phyloP scores from a whole-genome alignment of 1,140 invertebrate species.

The Cardiocondyla obscurior region DNA sequence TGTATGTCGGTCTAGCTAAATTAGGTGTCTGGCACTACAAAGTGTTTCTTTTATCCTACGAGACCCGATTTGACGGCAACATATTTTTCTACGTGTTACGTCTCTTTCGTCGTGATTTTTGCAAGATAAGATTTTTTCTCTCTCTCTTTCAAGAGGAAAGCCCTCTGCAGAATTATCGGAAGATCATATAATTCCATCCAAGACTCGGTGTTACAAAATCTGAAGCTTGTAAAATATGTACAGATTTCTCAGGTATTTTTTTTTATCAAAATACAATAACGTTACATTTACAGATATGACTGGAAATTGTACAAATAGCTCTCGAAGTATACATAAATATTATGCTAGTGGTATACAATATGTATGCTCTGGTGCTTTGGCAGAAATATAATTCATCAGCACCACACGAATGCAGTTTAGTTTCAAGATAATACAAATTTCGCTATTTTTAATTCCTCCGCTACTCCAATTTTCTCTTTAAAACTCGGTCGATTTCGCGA shows the following conservation, averaged over 20 bases:
- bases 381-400: conserved; percentile 74
- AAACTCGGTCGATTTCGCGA: not conserved
- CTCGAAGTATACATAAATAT: conserved; percentile 76
- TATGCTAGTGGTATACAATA: conserved; percentile 69
- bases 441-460: conserved; percentile 58
- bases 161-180: not conserved
- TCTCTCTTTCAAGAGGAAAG: too few species aligned
- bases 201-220: not conserved
- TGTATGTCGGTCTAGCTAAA: not conserved
- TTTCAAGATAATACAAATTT: conserved; percentile 53
- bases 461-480: conserved; percentile 61
- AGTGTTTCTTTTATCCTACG: not conserved
- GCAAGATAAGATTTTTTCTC: not conserved
- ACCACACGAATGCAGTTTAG: conserved; percentile 69
- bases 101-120: not conserved
- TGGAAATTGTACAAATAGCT: conserved; percentile 70
- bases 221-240: conserved; percentile 44
- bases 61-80: not conserved
- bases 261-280: conserved; percentile 40
- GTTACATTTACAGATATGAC: conserved; percentile 53
- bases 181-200: not conserved
- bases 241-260: conserved; percentile 28
- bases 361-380: conserved; percentile 72
- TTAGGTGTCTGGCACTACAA: not conserved
- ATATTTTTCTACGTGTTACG: not conserved